Percentiles rank a stretch among this genome's conserved stretches.
phyloP scores from a whole-genome alignment of 2,797 vertebrate genomes.

The Myripristis murdjan region DNA sequence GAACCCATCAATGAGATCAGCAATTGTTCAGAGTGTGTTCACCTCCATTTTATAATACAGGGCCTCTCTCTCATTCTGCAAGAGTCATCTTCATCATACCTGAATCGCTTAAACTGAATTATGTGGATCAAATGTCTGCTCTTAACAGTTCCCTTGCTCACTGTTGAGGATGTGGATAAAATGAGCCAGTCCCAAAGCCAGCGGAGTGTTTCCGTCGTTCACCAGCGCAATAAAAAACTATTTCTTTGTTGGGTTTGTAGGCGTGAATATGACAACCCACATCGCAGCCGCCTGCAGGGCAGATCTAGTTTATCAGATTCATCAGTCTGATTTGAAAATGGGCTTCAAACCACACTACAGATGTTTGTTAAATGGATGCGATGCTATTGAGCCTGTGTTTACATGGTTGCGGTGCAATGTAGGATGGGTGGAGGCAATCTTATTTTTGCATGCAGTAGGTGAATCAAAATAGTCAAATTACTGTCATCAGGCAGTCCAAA shows the following conservation, averaged over 20 bases:
- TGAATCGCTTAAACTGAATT: neutral
- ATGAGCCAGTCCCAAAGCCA: conserved; percentile 10
- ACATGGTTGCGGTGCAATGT: neutral
- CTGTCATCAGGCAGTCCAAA: too few species aligned
- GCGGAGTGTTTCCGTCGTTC: conserved; percentile 2
- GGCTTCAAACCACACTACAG: conserved; percentile 38
- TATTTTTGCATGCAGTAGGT: too few species aligned
- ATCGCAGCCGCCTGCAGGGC: conserved; percentile 20
- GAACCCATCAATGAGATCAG: too few species aligned
- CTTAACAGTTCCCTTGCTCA: conserved; percentile 11
- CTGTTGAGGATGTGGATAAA: conserved; percentile 19
- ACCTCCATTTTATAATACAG: too few species aligned
- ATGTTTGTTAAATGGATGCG: too few species aligned
- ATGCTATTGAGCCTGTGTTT: conserved; percentile 6
- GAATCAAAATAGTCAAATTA: too few species aligned
- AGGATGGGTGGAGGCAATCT: too few species aligned
- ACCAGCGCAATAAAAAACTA: neutral
- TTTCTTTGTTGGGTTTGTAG: conserved; percentile 5
- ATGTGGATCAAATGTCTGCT: neutral
- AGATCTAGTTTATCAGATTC: conserved; percentile 31
- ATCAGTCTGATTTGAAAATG: conserved; percentile 41
- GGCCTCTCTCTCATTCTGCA: too few species aligned
- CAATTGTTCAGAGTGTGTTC: too few species aligned
- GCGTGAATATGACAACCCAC: conserved; percentile 14
- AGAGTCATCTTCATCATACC: too few species aligned